Evolutionary conservation across 2,888 invertebrate genomes (phyloP), one percentile per base, ranked within the genome.

Genomic region (Eupeodes luniger): DNA sequence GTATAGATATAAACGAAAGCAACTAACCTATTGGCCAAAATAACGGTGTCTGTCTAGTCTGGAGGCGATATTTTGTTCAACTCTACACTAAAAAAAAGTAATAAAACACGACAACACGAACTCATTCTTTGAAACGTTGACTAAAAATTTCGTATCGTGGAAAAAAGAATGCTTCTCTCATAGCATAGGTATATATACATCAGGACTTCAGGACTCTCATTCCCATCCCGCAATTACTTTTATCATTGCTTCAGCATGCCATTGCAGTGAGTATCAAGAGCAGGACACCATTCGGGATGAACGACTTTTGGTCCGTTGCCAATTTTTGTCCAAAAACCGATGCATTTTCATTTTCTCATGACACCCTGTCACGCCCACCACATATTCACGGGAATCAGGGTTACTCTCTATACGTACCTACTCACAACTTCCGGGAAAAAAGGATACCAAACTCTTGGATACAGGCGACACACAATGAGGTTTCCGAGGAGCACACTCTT

Each of bases 281-380:
- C 72, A 75, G 75, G 79, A 79, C 88, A 88, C 74, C 85, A 85
- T 88, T 81, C 85, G 85, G 88, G 88, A 88, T 85, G 85, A 88
- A 88, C 88, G 81, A 78, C 85, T 88, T 81, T 85, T 88, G 88
- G 88, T 85, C 40, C 74, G 51, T 77, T 88, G 88, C 88, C 88
- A 88, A 88, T 85, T 88, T 88, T 85, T 81, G 12, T 75, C 69
- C 55, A 49, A 84, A 87, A 88, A 81, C 81, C 88, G 78, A 88
- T 88, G 88, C 88, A 88, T 88, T 88, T 88, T 81, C 88, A 88
- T 88, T 88, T 88, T 88, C 85, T 85, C 88, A 81, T 88, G 85
- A 88, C 88, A 88, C 85, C 85, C 85, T 78, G 81, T 72, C 85
- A 88, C 88, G 85, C 88, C 88, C 88, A 81, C 69, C 67, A 67